Percentiles rank a stretch among this genome's conserved stretches.
These are phyloP conservation scores for Parnassius mnemosyne DNA, from an alignment of 2,888 invertebrate species.

Conservation along the genomic window DNA sequence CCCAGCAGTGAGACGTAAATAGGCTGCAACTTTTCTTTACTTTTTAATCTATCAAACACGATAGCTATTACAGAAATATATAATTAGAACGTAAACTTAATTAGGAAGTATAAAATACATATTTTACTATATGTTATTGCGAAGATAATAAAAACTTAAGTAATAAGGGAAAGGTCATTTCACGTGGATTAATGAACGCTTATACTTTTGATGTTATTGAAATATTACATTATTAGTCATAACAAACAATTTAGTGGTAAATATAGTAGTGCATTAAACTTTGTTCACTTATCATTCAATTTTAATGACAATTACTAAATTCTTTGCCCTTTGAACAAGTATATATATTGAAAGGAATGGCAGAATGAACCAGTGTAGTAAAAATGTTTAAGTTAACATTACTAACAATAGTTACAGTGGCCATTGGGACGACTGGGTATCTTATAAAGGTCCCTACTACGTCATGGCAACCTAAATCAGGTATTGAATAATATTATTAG, in stretches of 20 bases:
- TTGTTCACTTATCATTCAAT: constrained; percentile 42
- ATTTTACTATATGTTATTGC: too few species aligned
- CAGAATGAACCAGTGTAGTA: constrained; percentile 37
- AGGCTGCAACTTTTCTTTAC: too few species aligned
- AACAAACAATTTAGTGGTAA: constrained; percentile 22
- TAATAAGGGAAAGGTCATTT: neutral
- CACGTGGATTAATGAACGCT: constrained; percentile 38
- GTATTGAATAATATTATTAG: constrained; percentile 25
- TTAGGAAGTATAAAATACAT: too few species aligned
- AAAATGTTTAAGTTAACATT: constrained; percentile 61
- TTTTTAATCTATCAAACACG: too few species aligned
- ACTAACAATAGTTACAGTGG: constrained; percentile 37
- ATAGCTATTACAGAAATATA: too few species aligned
- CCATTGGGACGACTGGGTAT: constrained; percentile 46
- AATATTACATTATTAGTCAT: constrained; percentile 14
- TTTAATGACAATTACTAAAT: constrained; percentile 32
- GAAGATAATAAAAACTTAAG: too few species aligned
- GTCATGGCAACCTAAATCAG: constrained; percentile 34
- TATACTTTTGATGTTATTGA: constrained; percentile 40
- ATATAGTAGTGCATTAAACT: constrained; percentile 53
- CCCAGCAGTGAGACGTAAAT: too few species aligned
- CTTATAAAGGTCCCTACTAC: constrained; percentile 59
- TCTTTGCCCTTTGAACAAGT: constrained; percentile 47
- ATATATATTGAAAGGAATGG: constrained; percentile 10
- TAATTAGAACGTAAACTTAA: too few species aligned